These are phyloP conservation scores for Cossypha dichroa DNA, from an alignment of 2,797 vertebrate species.

Conservation along the genomic window DNA sequence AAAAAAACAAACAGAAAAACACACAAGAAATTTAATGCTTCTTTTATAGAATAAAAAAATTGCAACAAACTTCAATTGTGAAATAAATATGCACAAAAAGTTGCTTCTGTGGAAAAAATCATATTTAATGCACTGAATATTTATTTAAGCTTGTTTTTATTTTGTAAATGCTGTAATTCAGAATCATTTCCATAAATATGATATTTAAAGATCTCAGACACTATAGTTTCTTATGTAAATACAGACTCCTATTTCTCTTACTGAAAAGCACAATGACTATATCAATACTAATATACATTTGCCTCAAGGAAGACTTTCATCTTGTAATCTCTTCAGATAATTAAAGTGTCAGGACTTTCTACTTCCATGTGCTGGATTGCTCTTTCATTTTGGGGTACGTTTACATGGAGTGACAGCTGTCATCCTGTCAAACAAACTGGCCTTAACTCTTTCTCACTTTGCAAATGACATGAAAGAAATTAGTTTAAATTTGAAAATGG, in stretches of 20 bases:
- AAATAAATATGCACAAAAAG: slow-evolving; percentile 77
- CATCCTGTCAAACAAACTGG: background rate
- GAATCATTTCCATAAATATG: slow-evolving; percentile 82
- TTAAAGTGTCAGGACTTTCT: slow-evolving; percentile 65
- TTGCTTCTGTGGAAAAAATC: slow-evolving; percentile 79
- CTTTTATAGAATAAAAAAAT: slow-evolving; percentile 85
- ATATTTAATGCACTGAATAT: slow-evolving; percentile 83
- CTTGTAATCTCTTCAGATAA: slow-evolving; percentile 61
- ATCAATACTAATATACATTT: slow-evolving; percentile 51
- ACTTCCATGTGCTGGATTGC: slow-evolving; percentile 60
- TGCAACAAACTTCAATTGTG: slow-evolving; percentile 65
- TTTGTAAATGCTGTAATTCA: slow-evolving; percentile 88
- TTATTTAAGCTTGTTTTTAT: slow-evolving; percentile 94
- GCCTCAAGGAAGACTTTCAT: slow-evolving; percentile 60
- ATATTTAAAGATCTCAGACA: slow-evolving; percentile 83
- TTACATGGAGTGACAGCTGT: slow-evolving; percentile 44
- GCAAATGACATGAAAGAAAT: background rate
- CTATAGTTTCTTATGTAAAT: slow-evolving; percentile 88
- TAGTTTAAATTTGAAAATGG: background rate
- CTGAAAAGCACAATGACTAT: slow-evolving; percentile 74
- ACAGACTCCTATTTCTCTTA: slow-evolving; percentile 79
- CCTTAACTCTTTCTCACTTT: background rate
- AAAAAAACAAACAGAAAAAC: background rate
- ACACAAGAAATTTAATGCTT: slow-evolving; percentile 74
- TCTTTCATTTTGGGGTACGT: slow-evolving; percentile 51